Base-by-base conservation (phyloP, 2,888 invertebrate genomes). In the Drosophila nigritarsus region DNA sequence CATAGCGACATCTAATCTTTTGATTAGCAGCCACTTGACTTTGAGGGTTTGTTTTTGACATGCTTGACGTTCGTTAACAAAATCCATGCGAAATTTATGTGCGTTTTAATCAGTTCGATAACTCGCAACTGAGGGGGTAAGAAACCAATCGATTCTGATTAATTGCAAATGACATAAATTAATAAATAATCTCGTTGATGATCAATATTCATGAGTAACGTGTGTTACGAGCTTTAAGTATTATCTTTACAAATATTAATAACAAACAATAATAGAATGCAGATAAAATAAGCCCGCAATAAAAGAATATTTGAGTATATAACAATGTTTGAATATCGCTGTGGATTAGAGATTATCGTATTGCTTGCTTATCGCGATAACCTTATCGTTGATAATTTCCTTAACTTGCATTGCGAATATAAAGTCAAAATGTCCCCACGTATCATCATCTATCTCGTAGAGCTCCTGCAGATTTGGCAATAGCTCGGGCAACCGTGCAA, bases 351-450 rank as follows among this genome's bases (percentile, higher is more conserved):
- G 63, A 13, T 38, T 49, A 61, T 92, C 92, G 54, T 82, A 84
- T 18, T 59, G 70, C 11, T 62, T 53, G 56, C 83, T 89, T 5
- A 78, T 65, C 5, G 51, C 65, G 30, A 92, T 71, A 3, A 89
- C 72, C 48, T 73, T 66, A 64, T 92, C 77, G 53, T 91, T 91
- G 11, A 91, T 87, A 30, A 79, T 60, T 49, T 84, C 64, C 65
- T 82, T 90, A 0, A 92, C 88, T 27, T 87, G 67, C 5, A 42
- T 29, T 9, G 92, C 92, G 74, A 91, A 92, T 45, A 92, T 71
- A 67, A 89, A 92, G 78, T 91, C 92, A 75, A 91, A 76, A 34
- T 91, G 91, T 1, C 87, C 91, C 91, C 91, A 92, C 0, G 80
- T 84, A 7, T 82, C 73, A 51, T 90, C 80, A 2, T 84, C 80